Evolutionary conservation across 2,113 vertebrate species (phyloP).

Genomic region (Microtus montanus): DNA sequence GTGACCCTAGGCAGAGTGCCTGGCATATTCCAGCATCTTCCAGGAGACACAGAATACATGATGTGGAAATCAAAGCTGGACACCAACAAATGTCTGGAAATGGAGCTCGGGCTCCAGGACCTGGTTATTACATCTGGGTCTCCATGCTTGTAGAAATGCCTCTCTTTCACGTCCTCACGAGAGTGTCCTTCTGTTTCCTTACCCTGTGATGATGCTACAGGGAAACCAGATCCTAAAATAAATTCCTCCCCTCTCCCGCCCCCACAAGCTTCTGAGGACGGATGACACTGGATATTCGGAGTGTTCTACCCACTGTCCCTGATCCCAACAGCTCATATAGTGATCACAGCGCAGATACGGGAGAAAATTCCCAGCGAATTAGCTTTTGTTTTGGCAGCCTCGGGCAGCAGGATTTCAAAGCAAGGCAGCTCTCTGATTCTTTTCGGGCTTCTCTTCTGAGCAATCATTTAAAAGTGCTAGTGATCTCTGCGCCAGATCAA

Average conservation of each 20-base stretch:
- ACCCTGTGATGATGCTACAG: not conserved
- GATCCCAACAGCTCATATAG: not conserved
- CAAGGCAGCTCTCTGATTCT: not conserved
- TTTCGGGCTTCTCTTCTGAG: not conserved
- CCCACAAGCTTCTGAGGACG: not conserved
- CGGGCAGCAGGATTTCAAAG: not conserved
- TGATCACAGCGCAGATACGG: not conserved
- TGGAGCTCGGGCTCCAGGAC: not conserved
- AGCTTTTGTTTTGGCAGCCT: not conserved
- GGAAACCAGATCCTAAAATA: not conserved
- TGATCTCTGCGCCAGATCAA: not conserved
- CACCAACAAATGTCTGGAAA: not conserved
- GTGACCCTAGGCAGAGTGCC: fast-evolving
- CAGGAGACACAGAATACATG: not conserved
- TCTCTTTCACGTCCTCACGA: not conserved
- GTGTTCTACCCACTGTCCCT: not conserved
- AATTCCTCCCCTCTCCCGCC: not conserved
- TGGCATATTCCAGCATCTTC: fast-evolving
- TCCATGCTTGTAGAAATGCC: not conserved
- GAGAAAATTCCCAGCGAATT: not conserved
- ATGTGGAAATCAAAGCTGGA: not conserved
- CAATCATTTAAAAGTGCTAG: constrained; percentile 10
- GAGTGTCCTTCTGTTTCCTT: not conserved
- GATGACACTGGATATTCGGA: not conserved
- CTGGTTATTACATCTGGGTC: fast-evolving